phyloP scores from a whole-genome alignment of 2,888 invertebrate species.

The Chromoteleia sp. region DNA sequence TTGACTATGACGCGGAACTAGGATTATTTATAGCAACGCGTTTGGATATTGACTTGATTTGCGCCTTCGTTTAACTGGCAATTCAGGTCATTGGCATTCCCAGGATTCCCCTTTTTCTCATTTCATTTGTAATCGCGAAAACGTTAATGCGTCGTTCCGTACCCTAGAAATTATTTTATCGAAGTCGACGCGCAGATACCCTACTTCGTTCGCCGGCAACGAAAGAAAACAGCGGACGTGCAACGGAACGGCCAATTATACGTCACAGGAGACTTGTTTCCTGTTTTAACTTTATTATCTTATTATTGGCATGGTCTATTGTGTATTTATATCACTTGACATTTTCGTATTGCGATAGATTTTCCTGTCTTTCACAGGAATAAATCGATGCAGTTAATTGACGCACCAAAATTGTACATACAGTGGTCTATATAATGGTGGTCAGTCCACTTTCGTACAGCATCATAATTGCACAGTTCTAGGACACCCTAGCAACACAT shows the following conservation, averaged over 20 bases:
- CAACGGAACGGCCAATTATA: conserved; percentile 49
- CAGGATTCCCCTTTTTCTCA: conserved; percentile 48
- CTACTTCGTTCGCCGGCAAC: conserved; percentile 50
- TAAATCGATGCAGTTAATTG: too few species aligned
- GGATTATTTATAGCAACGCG: too few species aligned
- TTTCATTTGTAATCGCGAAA: conserved; percentile 48
- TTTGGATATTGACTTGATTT: neutral
- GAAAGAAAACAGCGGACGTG: conserved; percentile 62
- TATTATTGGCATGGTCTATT: conserved; percentile 50
- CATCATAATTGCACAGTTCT: too few species aligned
- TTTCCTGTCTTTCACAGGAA: neutral
- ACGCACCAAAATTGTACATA: too few species aligned
- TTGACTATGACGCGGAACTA: too few species aligned
- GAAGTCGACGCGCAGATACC: conserved; percentile 54
- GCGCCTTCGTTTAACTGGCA: conserved; percentile 10
- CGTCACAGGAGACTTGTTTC: conserved; percentile 61
- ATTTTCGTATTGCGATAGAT: conserved; percentile 10
- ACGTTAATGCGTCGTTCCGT: conserved; percentile 51
- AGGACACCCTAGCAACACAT: too few species aligned
- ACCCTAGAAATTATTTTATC: conserved; percentile 62
- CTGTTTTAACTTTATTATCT: conserved; percentile 64
- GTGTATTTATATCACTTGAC: conserved; percentile 33
- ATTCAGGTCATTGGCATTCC: conserved; percentile 73
- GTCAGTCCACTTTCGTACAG: too few species aligned
- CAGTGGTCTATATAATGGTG: too few species aligned